Evolutionary conservation across 2,888 invertebrate genomes (phyloP).

Genomic region (Calameuta pallipes): DNA sequence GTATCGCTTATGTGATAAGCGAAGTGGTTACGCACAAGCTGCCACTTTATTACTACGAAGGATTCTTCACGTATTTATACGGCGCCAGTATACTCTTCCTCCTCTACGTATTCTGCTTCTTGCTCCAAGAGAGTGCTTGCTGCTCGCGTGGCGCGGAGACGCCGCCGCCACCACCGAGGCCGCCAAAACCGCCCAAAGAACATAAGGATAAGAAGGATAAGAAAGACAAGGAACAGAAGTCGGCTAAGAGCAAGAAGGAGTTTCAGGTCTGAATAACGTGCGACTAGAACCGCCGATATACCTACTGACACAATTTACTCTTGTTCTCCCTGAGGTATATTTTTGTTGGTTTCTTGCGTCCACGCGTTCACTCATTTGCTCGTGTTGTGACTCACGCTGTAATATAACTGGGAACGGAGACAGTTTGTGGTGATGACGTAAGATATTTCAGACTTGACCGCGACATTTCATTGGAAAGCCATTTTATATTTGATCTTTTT

Average conservation of each 20-base stretch:
- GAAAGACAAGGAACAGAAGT: conserved; percentile 71
- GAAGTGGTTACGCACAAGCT: conserved; percentile 94
- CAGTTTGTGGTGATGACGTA: conserved; percentile 7
- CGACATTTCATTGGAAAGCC: not conserved
- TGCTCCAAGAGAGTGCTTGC: conserved; percentile 90
- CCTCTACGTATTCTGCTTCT: conserved; percentile 93
- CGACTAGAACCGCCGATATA: not conserved
- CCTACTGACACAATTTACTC: not conserved
- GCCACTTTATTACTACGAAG: conserved; percentile 93
- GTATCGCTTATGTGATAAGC: conserved; percentile 93
- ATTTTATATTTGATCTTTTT: not conserved
- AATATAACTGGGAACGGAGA: conserved; percentile 25
- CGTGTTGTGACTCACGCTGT: conserved; percentile 8
- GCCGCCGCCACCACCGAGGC: conserved; percentile 74
- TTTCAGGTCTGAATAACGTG: conserved; percentile 63
- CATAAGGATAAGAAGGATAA: conserved; percentile 74
- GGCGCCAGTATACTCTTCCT: conserved; percentile 93
- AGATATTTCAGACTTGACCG: not conserved
- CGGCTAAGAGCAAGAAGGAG: conserved; percentile 71
- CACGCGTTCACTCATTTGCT: not conserved
- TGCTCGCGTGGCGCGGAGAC: conserved; percentile 76
- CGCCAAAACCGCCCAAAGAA: conserved; percentile 73
- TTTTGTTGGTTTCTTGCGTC: conserved; percentile 25
- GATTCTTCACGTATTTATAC: conserved; percentile 94
- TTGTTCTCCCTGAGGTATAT: conserved; percentile 20